These are phyloP conservation scores for Drosophila tropicalis DNA, from an alignment of 1,140 invertebrate species.

Conservation along the genomic window DNA sequence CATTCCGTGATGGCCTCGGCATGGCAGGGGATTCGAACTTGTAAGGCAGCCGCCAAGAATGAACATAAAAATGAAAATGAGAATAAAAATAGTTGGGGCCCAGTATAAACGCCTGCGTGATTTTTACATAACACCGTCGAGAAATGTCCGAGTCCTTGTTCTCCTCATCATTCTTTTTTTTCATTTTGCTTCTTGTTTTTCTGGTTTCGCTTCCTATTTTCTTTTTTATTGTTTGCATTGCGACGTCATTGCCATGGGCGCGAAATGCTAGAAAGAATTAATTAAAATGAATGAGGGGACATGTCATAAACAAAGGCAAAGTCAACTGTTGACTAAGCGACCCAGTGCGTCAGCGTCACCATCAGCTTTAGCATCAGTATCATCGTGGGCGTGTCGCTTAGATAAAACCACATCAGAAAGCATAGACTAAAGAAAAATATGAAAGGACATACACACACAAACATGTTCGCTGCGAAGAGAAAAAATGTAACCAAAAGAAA, in stretches of 20 bases:
- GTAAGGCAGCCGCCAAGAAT: conserved; percentile 58
- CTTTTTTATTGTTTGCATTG: conserved; percentile 75
- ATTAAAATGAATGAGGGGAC: conserved; percentile 82
- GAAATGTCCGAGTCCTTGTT: conserved; percentile 9
- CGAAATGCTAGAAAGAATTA: conserved; percentile 76
- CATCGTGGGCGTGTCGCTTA: conserved; percentile 47
- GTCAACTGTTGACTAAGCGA: conserved; percentile 80
- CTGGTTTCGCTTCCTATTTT: background rate
- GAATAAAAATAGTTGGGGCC: conserved; percentile 79
- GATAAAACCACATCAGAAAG: conserved; percentile 75
- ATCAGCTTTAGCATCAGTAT: conserved; percentile 31
- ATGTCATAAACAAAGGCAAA: conserved; percentile 77
- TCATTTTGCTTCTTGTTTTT: conserved; percentile 19
- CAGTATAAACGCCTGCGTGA: conserved; percentile 75
- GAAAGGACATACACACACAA: conserved; percentile 6
- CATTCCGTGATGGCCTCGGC: conserved; percentile 18
- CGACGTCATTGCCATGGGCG: conserved; percentile 77
- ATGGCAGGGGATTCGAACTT: conserved; percentile 50
- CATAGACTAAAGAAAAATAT: conserved; percentile 37
- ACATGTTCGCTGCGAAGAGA: conserved; percentile 6
- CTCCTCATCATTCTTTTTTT: background rate
- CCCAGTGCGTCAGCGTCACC: conserved; percentile 26
- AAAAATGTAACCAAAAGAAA: conserved; percentile 76
- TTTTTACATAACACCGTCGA: conserved; percentile 67
- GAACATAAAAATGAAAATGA: conserved; percentile 70